Conservation (phyloP, 2,113 vertebrate genomes). For the Toxotes jaculatrix region DNA sequence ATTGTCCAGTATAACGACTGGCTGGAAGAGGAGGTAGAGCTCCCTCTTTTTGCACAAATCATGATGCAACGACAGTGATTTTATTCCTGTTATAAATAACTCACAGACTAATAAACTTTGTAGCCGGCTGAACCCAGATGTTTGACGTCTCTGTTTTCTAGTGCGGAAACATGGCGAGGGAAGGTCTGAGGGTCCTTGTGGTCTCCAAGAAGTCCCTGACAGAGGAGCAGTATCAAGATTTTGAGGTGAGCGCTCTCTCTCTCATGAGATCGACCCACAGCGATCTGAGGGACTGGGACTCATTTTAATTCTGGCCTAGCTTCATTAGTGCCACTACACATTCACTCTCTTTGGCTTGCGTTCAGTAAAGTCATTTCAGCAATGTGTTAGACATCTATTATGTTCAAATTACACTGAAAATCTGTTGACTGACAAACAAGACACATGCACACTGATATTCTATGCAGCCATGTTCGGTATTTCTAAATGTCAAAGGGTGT, state of each 20-base stretch:
- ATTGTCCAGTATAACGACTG: conserved; percentile 98
- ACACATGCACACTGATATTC: conserved; percentile 23
- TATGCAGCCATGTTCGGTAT: conserved; percentile 37
- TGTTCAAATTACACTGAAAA: not conserved
- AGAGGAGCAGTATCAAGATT: conserved; percentile 97
- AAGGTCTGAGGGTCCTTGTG: conserved; percentile 94
- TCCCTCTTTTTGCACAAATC: not conserved
- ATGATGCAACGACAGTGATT: conserved; percentile 1
- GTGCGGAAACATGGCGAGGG: conserved; percentile 99
- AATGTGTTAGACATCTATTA: no score
- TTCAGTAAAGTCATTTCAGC: not conserved
- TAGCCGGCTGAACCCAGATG: conserved; percentile 35
- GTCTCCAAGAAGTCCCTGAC: conserved; percentile 97
- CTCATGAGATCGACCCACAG: not conserved
- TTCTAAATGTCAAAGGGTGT: conserved; percentile 74
- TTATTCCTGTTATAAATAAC: not conserved
- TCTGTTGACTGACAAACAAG: conserved; percentile 11
- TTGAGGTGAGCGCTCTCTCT: conserved; percentile 86
- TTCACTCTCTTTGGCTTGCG: not conserved
- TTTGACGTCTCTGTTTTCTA: conserved; percentile 66
- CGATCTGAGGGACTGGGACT: not conserved
- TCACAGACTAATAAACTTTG: not conserved
- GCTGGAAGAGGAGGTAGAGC: conserved; percentile 95
- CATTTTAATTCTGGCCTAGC: not conserved
- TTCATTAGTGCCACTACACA: not conserved